Base-by-base conservation (phyloP, 37 sponge, comb jelly and placozoan species). In the Corticium candelabrum region DNA sequence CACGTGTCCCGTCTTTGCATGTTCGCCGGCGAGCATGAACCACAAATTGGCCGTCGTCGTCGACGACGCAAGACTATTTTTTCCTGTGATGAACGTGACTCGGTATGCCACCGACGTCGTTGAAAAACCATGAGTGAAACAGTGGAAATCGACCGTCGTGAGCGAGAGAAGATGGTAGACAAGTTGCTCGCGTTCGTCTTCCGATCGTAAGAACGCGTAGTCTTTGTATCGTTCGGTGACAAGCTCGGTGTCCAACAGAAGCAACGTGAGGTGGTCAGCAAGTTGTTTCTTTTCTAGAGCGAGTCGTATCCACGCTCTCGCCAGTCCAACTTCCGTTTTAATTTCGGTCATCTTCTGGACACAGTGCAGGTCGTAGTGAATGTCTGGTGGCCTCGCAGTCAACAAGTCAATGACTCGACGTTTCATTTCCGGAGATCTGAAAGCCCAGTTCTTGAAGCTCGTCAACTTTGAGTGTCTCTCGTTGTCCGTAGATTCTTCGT, bases 131-230 rank as follows among this genome's bases (percentile, higher is more conserved):
- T 82, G 76, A 0, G 95, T 94, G 86, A 98, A 98, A 75, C 99
- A 98, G 76, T 77, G 80, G 82, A 94, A 94, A 67, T 87, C 89
- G 37, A 88, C 85, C 74, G 93, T 92, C 35, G 85, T 88, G 34
- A 96, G 89, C 30, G 94, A 85, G 38, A 91, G 83, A 37, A 93
- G 82, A 76, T 90, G 91, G 78, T 84, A 82, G 75, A 98, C 78
- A 79, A 94, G 90, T 80, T 94, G 99, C 71, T 92, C 90, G 35
- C 80, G 80, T 69, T 98, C 89, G 40, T 91, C 95, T 29, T 94
- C 93, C 7, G 90, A 89, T 34, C 88, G 39, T 30, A 98, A 69
- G 87, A 98, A 98, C 11, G 99, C 95, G 74, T 94, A 92, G 57
- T 85, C 86, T 21, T 84, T 82, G 77, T 94, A 98, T n/a, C 41